Evolutionary conservation across 2,113 vertebrate species (phyloP).

Genomic region (Spea bombifrons): DNA sequence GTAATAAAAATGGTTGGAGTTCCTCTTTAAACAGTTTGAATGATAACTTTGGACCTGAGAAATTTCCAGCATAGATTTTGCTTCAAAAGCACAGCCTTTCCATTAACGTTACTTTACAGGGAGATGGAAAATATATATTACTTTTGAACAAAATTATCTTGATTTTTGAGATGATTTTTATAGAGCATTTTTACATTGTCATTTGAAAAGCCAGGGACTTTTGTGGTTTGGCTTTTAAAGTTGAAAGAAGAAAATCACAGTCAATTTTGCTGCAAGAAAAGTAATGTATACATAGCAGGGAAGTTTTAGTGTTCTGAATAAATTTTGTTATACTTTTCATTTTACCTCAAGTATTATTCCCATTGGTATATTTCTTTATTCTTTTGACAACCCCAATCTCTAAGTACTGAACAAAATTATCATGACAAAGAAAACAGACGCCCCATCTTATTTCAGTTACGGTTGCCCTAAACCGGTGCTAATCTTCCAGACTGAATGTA

Average conservation of each 20-base stretch:
- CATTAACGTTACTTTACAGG: neutral
- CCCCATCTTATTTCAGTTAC: neutral
- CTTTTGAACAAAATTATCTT: neutral
- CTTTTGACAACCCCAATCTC: neutral
- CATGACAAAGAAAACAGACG: slow-evolving; percentile 8
- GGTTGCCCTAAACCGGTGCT: neutral
- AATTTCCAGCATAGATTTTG: no score
- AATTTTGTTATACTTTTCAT: slow-evolving; percentile 1
- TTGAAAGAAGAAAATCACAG: neutral
- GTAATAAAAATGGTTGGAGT: no score
- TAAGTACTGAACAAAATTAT: slow-evolving; percentile 2
- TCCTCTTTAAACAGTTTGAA: no score
- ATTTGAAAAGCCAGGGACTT: neutral
- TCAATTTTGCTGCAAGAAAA: neutral
- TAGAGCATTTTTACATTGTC: neutral
- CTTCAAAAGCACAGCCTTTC: neutral
- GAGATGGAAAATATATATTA: neutral
- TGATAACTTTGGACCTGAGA: no score
- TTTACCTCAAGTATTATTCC: neutral
- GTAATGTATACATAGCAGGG: slow-evolving; percentile 17
- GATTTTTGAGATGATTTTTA: no score
- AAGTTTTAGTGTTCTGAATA: slow-evolving; percentile 12
- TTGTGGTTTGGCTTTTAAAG: neutral
- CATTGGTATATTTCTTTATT: slow-evolving; percentile 4
- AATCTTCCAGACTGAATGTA: no score